A percentile compares a stretch with the other conserved stretches of the same genome.
Evolutionary conservation across 2,888 invertebrate species (phyloP).

Genomic region (Drosophila nr. perissopoda): DNA sequence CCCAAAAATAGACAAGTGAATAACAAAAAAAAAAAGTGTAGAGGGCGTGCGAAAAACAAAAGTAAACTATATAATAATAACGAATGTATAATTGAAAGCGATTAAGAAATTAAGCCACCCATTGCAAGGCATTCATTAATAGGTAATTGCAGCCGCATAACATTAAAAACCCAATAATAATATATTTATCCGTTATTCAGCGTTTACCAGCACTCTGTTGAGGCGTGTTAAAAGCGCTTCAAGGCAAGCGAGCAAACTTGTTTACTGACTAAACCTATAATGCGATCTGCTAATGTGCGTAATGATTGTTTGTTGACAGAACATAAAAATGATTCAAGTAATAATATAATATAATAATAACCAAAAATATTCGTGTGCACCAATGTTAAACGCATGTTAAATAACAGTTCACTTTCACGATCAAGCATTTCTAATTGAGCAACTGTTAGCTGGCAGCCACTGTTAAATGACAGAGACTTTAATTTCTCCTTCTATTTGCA

Average conservation of each 20-base stretch:
- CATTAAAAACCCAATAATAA: slow-evolving; percentile 18
- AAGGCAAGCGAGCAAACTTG: slow-evolving; percentile 36
- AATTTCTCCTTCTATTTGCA: slow-evolving; percentile 3
- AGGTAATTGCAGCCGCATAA: slow-evolving; percentile 28
- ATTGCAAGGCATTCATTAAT: slow-evolving; percentile 30
- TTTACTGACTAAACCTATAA: slow-evolving; percentile 24
- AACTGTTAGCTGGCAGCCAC: neutral
- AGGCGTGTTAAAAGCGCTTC: neutral
- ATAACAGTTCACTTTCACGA: neutral
- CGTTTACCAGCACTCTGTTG: slow-evolving; percentile 21
- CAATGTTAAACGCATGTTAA: slow-evolving; percentile 1
- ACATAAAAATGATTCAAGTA: neutral
- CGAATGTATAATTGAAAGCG: slow-evolving; percentile 27
- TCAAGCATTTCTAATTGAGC: neutral
- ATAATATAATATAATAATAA: no score
- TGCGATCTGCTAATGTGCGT: slow-evolving; percentile 14
- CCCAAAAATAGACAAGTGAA: slow-evolving; percentile 54
- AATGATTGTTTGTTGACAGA: slow-evolving; percentile 2
- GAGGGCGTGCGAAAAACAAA: slow-evolving; percentile 49
- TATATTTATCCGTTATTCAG: slow-evolving; percentile 15
- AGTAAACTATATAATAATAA: slow-evolving; percentile 11
- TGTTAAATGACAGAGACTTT: slow-evolving; percentile 18
- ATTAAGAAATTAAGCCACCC: slow-evolving; percentile 29
- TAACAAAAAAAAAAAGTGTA: slow-evolving; percentile 37
- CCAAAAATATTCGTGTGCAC: neutral